Evolutionary conservation across 2,113 vertebrate genomes (phyloP).

Genomic region (Heptranchias perlo): DNA sequence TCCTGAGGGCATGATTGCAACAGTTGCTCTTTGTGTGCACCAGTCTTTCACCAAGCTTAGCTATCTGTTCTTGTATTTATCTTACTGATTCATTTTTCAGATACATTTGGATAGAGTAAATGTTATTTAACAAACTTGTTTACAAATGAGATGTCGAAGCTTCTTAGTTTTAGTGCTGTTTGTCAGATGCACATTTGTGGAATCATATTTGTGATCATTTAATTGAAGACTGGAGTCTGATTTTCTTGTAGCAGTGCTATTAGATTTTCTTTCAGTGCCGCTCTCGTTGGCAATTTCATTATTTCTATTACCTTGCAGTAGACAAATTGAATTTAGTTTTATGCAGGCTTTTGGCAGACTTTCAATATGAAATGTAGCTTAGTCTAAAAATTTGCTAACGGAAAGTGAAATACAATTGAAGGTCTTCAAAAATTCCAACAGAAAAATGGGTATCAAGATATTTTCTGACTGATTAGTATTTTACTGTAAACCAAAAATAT

Average conservation of each 20-base stretch:
- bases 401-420: not conserved
- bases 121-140: not conserved
- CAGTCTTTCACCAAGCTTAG: not conserved
- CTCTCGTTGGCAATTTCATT: not conserved
- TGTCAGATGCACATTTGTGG: not conserved
- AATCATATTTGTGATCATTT: conserved; percentile 6
- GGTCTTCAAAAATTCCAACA: not conserved
- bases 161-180: not conserved
- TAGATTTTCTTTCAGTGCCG: not conserved
- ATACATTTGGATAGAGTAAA: not conserved
- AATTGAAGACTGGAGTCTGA: not conserved
- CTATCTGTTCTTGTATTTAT: not conserved
- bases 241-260: not conserved
- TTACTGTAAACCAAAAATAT: not conserved
- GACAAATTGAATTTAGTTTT: not conserved
- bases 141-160: not conserved
- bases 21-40: not conserved
- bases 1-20: conserved; percentile 8
- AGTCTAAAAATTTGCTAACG: not conserved
- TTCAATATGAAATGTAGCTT: not conserved
- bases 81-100: not conserved
- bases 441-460: not conserved
- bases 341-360: not conserved
- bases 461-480: not conserved
- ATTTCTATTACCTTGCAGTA: not conserved